Evolutionary conservation across 1,140 invertebrate species (phyloP).

Genomic region (Apis cerana): DNA sequence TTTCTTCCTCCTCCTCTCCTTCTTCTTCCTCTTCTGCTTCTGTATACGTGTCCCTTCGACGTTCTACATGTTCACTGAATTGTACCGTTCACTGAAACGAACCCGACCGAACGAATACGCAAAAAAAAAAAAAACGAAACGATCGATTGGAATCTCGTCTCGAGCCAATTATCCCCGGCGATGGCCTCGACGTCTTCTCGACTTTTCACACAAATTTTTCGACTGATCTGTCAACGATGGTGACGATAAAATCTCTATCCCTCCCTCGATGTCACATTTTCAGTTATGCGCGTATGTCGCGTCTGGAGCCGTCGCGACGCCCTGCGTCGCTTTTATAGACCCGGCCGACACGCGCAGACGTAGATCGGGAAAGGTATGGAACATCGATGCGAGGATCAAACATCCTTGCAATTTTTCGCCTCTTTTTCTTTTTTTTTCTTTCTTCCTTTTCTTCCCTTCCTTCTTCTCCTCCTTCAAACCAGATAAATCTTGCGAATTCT

Average conservation of each 20-base stretch:
- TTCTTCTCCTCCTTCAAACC: too few species aligned
- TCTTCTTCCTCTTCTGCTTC: too few species aligned
- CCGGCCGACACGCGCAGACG: conserved; percentile 72
- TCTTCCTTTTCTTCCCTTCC: too few species aligned
- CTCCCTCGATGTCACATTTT: conserved; percentile 71
- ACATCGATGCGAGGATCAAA: conserved; percentile 55
- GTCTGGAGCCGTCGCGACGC: conserved; percentile 76
- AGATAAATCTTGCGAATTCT: too few species aligned
- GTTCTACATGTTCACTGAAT: background rate
- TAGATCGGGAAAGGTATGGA: conserved; percentile 58
- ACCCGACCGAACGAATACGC: background rate
- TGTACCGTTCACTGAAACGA: too few species aligned
- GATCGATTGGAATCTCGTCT: background rate
- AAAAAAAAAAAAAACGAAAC: background rate
- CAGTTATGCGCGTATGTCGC: conserved; percentile 74
- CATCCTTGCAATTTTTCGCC: conserved; percentile 5
- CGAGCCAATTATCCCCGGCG: too few species aligned
- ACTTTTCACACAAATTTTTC: background rate
- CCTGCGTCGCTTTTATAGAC: conserved; percentile 74
- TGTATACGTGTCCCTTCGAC: too few species aligned
- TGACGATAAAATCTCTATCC: background rate
- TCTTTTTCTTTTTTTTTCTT: too few species aligned
- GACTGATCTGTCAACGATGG: background rate
- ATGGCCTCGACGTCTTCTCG: background rate
- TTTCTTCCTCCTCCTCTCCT: too few species aligned